Conservation (phyloP, 1,140 invertebrate species). For the Psix sp. region DNA sequence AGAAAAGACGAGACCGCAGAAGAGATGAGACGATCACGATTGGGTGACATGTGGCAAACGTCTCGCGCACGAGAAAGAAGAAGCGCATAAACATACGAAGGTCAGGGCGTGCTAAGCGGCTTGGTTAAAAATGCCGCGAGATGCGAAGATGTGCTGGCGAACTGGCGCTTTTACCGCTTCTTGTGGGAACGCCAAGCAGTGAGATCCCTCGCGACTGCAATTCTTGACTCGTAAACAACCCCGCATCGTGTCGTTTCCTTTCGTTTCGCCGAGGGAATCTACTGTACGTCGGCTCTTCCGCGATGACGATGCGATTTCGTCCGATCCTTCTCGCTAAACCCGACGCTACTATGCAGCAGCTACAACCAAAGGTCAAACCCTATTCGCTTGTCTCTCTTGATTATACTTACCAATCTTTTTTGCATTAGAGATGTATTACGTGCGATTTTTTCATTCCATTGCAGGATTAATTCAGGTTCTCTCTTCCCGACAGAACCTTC, state of each 20-base stretch:
- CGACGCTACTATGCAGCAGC: conserved; percentile 54
- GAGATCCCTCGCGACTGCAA: conserved; percentile 54
- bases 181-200: conserved; percentile 57
- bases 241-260: conserved; percentile 55
- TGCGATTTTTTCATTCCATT: conserved; percentile 23
- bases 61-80: conserved; percentile 47
- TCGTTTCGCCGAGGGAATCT: conserved; percentile 55
- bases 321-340: conserved; percentile 37
- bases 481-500: background rate
- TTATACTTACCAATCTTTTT: conserved; percentile 42
- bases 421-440: conserved; percentile 25
- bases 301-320: conserved; percentile 57
- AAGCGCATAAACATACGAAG: conserved; percentile 49
- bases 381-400: conserved; percentile 49
- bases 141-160: conserved; percentile 46
- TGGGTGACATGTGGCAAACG: conserved; percentile 63
- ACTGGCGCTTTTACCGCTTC: conserved; percentile 43
- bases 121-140: conserved; percentile 46
- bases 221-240: conserved; percentile 61
- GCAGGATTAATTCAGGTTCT: background rate
- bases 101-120: conserved; percentile 59
- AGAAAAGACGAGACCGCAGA: conserved; percentile 30
- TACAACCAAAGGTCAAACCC: conserved; percentile 54
- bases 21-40: conserved; percentile 51
- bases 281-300: conserved; percentile 58